Conservation (phyloP, 2,888 invertebrate species). For the Leptinotarsa peninsularis region DNA sequence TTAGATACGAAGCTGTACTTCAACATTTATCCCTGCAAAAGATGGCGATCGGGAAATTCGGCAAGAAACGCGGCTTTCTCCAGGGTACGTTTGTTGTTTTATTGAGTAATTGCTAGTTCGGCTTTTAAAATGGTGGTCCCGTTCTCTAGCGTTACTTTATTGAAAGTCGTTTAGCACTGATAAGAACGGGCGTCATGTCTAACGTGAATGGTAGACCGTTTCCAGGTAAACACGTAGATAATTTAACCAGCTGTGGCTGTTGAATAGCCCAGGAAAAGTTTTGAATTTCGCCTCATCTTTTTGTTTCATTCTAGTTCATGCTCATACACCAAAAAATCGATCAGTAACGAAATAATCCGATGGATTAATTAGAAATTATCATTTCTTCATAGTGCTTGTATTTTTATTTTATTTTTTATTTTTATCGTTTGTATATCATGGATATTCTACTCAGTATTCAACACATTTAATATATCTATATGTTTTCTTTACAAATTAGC, state of each 20-base stretch:
- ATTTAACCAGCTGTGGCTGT: neutral
- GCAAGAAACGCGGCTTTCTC: slow-evolving; percentile 14
- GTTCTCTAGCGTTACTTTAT: neutral
- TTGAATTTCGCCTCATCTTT: neutral
- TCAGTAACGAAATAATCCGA: no score
- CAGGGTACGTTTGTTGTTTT: slow-evolving; percentile 31
- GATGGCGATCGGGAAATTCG: slow-evolving; percentile 35
- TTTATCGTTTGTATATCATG: no score
- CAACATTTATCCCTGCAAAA: slow-evolving; percentile 39
- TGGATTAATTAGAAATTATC: no score
- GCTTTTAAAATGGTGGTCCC: neutral
- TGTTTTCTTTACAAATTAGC: no score
- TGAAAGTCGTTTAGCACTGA: neutral
- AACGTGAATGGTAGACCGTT: neutral
- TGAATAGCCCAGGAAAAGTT: neutral
- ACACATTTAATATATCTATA: no score
- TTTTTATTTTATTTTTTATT: no score
- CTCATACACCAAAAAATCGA: no score
- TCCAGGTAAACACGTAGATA: slow-evolving; percentile 3
- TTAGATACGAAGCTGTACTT: slow-evolving; percentile 34
- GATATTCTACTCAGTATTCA: no score
- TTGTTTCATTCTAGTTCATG: no score
- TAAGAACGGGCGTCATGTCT: neutral
- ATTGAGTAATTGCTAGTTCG: neutral
- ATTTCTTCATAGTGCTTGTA: no score